Evolutionary conservation across 2,888 invertebrate species (phyloP).

Genomic region (Cantharis nigra): DNA sequence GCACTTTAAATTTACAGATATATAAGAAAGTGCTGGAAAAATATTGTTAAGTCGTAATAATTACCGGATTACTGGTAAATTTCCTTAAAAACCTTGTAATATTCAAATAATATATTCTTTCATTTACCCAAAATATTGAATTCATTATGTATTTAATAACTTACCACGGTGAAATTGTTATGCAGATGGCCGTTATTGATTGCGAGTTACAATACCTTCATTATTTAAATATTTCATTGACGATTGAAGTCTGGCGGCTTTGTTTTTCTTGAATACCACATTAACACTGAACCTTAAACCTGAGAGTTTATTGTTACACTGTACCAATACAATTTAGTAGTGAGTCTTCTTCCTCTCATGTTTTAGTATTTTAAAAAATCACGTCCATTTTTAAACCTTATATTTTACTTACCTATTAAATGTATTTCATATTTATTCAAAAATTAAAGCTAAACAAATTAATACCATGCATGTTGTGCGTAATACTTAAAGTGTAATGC

Average conservation of each 20-base stretch:
- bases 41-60: too few species aligned
- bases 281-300: background rate
- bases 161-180: background rate
- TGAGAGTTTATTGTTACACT: background rate
- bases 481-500: background rate
- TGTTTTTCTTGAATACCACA: background rate
- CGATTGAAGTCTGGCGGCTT: background rate
- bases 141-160: background rate
- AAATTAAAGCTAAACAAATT: background rate
- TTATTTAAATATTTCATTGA: background rate
- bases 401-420: background rate
- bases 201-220: background rate
- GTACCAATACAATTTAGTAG: background rate
- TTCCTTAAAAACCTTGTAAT: too few species aligned
- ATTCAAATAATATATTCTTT: background rate
- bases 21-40: too few species aligned
- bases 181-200: background rate
- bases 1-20: too few species aligned
- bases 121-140: background rate
- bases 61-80: too few species aligned
- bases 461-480: background rate
- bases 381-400: background rate
- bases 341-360: background rate
- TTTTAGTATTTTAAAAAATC: background rate
- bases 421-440: background rate